Conservation (phyloP, 2,888 invertebrate genomes). For the Drosophila emarginata region DNA sequence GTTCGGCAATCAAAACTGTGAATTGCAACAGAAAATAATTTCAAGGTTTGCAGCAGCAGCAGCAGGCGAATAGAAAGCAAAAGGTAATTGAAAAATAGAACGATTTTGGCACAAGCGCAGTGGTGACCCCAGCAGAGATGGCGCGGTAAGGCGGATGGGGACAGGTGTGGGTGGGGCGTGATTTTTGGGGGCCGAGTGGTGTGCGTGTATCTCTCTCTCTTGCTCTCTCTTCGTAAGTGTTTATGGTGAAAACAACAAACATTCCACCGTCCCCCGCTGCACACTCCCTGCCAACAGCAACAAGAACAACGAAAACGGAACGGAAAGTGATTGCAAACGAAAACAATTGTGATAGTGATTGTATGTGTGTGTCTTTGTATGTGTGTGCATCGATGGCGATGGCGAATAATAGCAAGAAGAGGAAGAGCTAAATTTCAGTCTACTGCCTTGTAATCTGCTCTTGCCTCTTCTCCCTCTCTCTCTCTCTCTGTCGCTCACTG, state of each 20-base stretch:
- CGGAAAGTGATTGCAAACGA: constrained; percentile 65
- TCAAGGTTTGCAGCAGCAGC: constrained; percentile 70
- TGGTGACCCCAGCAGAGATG: constrained; percentile 34
- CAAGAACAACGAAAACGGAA: constrained; percentile 43
- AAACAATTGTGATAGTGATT: constrained; percentile 60
- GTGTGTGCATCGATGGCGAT: constrained; percentile 9
- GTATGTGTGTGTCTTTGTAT: constrained; percentile 42
- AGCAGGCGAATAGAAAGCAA: constrained; percentile 74
- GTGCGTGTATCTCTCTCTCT: constrained; percentile 28
- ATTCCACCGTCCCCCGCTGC: constrained; percentile 20
- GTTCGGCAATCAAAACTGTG: constrained; percentile 68
- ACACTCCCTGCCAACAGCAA: background rate
- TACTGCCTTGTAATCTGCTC: constrained; percentile 57
- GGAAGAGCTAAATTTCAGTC: constrained; percentile 15
- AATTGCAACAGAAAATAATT: constrained; percentile 73
- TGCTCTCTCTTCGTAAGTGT: constrained; percentile 13
- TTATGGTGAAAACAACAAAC: constrained; percentile 39
- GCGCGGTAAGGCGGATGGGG: constrained; percentile 7
- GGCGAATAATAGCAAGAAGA: constrained; percentile 11
- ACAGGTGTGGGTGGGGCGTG: constrained; percentile 70
- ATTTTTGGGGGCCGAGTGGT: constrained; percentile 65
- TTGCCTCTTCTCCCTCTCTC: background rate
- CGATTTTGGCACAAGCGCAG: constrained; percentile 78
- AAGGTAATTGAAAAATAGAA: constrained; percentile 76
- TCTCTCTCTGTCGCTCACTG: background rate